These are phyloP conservation scores for Conchocele bisecta DNA, from an alignment of 2,888 invertebrate species.

Conservation along the genomic window DNA sequence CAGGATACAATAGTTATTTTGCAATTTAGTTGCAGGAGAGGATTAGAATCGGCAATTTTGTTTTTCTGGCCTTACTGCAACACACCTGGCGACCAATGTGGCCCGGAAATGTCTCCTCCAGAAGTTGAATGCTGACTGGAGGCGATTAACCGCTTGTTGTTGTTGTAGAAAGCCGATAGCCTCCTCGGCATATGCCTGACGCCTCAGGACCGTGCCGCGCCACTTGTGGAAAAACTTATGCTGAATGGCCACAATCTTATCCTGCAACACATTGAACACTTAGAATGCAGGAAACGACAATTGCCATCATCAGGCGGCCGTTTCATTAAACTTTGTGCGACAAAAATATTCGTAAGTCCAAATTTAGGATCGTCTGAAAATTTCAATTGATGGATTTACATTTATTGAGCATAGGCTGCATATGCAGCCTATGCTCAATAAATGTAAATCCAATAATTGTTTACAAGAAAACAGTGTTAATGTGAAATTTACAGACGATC, in stretches of 20 bases:
- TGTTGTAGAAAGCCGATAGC: slow-evolving; percentile 56
- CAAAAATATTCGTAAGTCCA: too few species aligned
- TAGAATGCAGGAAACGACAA: not conserved
- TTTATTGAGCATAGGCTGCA: too few species aligned
- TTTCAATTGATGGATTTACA: too few species aligned
- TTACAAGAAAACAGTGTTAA: too few species aligned
- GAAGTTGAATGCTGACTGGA: slow-evolving; percentile 56
- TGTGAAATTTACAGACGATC: too few species aligned
- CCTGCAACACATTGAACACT: slow-evolving; percentile 50
- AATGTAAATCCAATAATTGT: too few species aligned
- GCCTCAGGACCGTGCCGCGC: slow-evolving; percentile 54
- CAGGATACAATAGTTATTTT: too few species aligned
- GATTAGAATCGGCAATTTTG: too few species aligned
- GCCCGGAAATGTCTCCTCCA: slow-evolving; percentile 72
- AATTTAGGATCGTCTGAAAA: too few species aligned
- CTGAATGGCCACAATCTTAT: slow-evolving; percentile 57
- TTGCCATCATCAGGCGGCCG: not conserved
- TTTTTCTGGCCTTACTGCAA: too few species aligned
- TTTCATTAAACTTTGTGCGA: not conserved
- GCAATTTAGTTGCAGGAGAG: too few species aligned
- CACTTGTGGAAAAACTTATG: slow-evolving; percentile 64
- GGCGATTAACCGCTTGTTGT: slow-evolving; percentile 39
- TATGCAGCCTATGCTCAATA: too few species aligned
- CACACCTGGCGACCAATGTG: slow-evolving; percentile 70
- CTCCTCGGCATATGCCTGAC: slow-evolving; percentile 55